These are phyloP conservation scores for Amphimedon queenslandica DNA, from an alignment of 37 sponge, comb jelly and placozoan species.

Conservation along the genomic window DNA sequence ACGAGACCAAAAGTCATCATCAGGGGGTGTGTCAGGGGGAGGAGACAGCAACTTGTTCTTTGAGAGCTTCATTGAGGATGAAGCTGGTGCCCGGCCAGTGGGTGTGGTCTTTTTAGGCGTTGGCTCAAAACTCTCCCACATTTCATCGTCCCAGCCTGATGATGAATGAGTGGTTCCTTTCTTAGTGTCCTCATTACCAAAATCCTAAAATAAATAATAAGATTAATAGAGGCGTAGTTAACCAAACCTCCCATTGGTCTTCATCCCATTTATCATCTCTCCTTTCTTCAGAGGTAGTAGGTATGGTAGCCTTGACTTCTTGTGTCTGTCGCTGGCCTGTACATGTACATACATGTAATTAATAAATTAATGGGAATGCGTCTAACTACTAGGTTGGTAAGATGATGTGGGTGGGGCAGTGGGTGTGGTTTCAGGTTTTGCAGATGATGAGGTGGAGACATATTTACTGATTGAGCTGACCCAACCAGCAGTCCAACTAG, in stretches of 20 bases:
- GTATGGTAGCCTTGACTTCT: not conserved
- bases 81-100: not conserved
- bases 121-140: not conserved
- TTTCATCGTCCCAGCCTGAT: constrained; percentile 9
- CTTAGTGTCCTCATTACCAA: too few relatives aligned
- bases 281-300: not conserved
- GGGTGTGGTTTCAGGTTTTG: too few relatives aligned
- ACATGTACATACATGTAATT: too few relatives aligned
- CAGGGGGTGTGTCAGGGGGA: not conserved
- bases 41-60: not conserved
- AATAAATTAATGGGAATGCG: too few relatives aligned
- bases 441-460: too few relatives aligned
- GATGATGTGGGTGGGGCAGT: not conserved
- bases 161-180: too few relatives aligned
- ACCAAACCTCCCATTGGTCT: constrained; percentile 14
- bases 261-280: not conserved
- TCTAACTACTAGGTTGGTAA: not conserved
- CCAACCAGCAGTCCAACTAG: not conserved
- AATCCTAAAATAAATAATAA: too few relatives aligned
- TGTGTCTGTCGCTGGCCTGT: too few relatives aligned
- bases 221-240: not conserved
- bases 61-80: not conserved
- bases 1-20: constrained; percentile 11
- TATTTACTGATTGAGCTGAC: not conserved
- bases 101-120: not conserved